Conservation (phyloP, 1,140 invertebrate genomes). For the Vanessa atalanta region DNA sequence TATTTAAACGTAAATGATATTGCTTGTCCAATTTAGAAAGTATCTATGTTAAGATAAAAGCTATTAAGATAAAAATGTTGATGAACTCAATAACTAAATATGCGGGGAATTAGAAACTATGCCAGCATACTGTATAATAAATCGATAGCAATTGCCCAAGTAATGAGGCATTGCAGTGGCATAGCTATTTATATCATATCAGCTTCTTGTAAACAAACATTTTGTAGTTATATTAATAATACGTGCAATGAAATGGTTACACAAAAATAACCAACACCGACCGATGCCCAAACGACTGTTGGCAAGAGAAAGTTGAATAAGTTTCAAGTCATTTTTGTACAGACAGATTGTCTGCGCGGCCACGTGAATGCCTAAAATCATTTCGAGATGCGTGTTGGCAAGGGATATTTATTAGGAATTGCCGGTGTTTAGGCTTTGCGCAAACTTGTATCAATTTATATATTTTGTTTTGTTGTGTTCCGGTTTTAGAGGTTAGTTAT, state of each 20-base stretch:
- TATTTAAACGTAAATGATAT: background rate
- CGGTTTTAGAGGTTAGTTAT: too few species aligned
- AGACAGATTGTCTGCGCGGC: slow-evolving; percentile 21
- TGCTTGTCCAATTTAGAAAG: slow-evolving; percentile 5
- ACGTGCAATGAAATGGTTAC: background rate
- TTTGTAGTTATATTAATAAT: background rate
- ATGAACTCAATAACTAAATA: slow-evolving; percentile 15
- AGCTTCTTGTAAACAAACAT: background rate
- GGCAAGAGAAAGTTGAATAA: slow-evolving; percentile 43
- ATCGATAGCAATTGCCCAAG: background rate
- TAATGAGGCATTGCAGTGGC: background rate
- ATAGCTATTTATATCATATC: background rate
- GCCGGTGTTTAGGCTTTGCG: background rate
- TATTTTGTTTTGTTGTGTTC: too few species aligned
- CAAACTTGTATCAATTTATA: background rate
- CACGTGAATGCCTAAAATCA: slow-evolving; percentile 12
- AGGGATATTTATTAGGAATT: background rate
- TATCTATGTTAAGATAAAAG: background rate
- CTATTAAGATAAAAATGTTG: background rate
- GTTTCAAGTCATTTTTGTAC: slow-evolving; percentile 33
- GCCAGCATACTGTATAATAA: background rate
- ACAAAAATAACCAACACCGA: slow-evolving; percentile 6
- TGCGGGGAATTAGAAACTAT: slow-evolving; percentile 23
- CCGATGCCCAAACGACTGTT: slow-evolving; percentile 20
- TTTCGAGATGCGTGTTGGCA: background rate